These are phyloP conservation scores for Dasyurus viverrinus DNA, from an alignment of 2,113 vertebrate species.

Conservation along the genomic window DNA sequence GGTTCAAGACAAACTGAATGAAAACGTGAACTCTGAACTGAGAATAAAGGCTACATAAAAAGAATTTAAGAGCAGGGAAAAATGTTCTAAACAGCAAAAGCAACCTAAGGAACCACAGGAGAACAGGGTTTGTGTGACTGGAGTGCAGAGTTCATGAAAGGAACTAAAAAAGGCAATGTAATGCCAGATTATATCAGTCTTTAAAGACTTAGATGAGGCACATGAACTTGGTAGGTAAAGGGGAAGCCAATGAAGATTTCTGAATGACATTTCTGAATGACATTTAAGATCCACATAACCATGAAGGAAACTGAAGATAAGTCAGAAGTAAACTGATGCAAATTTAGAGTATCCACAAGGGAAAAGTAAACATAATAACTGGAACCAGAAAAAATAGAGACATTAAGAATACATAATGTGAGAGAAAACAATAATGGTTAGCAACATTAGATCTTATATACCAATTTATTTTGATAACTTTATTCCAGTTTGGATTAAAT, in stretches of 20 bases:
- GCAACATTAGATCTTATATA: background rate
- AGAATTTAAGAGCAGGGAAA: background rate
- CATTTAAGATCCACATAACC: conserved; percentile 19
- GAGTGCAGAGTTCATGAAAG: background rate
- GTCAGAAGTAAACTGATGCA: background rate
- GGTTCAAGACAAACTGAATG: background rate
- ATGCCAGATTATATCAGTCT: background rate
- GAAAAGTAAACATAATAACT: background rate
- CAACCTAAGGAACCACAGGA: background rate
- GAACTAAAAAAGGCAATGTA: background rate
- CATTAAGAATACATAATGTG: background rate
- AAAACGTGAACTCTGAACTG: background rate
- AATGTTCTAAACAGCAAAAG: background rate
- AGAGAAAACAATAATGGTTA: background rate
- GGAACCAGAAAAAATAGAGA: background rate
- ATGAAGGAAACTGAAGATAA: conserved; percentile 29
- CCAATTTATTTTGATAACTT: background rate
- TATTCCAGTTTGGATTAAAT: background rate
- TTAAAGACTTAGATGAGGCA: background rate
- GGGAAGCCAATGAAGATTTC: background rate
- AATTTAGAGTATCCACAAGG: background rate
- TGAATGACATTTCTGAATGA: background rate
- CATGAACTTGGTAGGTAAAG: background rate
- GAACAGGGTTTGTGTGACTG: background rate
- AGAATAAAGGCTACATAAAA: background rate